A percentile compares a stretch with the other conserved stretches of the same genome.
These are phyloP conservation scores for Syritta pipiens DNA, from an alignment of 2,888 invertebrate species.

Conservation along the genomic window DNA sequence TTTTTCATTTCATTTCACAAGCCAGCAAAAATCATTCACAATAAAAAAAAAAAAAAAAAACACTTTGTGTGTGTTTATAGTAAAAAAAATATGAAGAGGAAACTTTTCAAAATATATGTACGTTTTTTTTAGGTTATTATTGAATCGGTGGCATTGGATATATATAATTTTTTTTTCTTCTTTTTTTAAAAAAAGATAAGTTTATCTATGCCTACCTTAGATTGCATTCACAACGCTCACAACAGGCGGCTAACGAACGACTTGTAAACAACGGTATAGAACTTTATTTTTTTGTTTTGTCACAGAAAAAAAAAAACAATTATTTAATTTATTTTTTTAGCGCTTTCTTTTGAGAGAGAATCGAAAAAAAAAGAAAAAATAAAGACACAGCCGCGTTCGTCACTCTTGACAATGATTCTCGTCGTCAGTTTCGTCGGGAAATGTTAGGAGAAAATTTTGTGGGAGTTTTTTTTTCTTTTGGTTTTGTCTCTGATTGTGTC, in stretches of 20 bases:
- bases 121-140: slow-evolving; percentile 17
- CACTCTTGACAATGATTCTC: neutral
- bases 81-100: too few relatives aligned
- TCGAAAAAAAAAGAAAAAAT: neutral
- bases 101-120: neutral
- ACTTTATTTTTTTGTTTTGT: too few relatives aligned
- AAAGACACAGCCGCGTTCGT: slow-evolving; percentile 28
- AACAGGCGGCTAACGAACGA: neutral
- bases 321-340: neutral
- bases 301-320: too few relatives aligned
- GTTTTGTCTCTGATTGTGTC: neutral
- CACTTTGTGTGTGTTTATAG: too few relatives aligned
- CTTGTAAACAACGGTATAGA: slow-evolving; percentile 9
- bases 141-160: slow-evolving; percentile 16
- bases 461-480: neutral
- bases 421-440: slow-evolving; percentile 12
- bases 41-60: neutral
- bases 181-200: slow-evolving; percentile 4
- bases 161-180: neutral
- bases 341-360: neutral
- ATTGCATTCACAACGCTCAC: slow-evolving; percentile 33
- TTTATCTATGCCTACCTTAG: slow-evolving; percentile 26
- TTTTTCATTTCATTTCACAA: too few relatives aligned
- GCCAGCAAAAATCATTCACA: too few relatives aligned
- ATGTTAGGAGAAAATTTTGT: neutral